Conservation (phyloP, 2,888 invertebrate species). For the Unio delphinus region DNA sequence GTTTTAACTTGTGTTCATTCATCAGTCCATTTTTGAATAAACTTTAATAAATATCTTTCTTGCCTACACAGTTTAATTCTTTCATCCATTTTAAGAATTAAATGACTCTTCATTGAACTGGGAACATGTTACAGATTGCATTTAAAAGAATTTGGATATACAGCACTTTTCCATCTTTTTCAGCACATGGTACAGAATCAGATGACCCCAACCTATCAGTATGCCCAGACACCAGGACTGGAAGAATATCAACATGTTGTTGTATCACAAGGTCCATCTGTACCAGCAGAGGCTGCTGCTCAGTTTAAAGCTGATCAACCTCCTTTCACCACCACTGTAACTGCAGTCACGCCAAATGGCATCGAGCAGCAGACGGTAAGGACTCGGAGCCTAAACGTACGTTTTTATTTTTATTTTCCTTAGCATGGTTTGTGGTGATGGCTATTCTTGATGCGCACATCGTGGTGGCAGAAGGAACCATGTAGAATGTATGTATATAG, state of each 20-base stretch:
- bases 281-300: constrained; percentile 47
- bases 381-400: constrained; percentile 60
- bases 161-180: constrained; percentile 71
- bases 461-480: constrained; percentile 13
- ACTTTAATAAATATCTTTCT: too few species aligned
- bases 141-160: background rate
- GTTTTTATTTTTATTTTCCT: constrained; percentile 37
- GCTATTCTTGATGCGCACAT: constrained; percentile 16
- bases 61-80: too few species aligned
- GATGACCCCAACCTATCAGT: constrained; percentile 75
- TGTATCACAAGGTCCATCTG: constrained; percentile 49
- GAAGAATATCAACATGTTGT: constrained; percentile 64
- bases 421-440: constrained; percentile 38
- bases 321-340: constrained; percentile 56
- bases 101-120: too few species aligned
- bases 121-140: too few species aligned
- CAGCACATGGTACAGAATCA: constrained; percentile 96
- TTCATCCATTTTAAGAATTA: too few species aligned
- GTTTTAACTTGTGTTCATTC: too few species aligned
- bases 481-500: constrained; percentile 9
- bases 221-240: constrained; percentile 63
- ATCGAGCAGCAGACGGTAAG: constrained; percentile 78
- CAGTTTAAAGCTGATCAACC: constrained; percentile 48
- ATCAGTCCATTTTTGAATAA: too few species aligned
- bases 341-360: constrained; percentile 72